A percentile compares a stretch with the other conserved stretches of the same genome.
Conservation (phyloP, 2,113 vertebrate species). For the Dinomys branickii region DNA sequence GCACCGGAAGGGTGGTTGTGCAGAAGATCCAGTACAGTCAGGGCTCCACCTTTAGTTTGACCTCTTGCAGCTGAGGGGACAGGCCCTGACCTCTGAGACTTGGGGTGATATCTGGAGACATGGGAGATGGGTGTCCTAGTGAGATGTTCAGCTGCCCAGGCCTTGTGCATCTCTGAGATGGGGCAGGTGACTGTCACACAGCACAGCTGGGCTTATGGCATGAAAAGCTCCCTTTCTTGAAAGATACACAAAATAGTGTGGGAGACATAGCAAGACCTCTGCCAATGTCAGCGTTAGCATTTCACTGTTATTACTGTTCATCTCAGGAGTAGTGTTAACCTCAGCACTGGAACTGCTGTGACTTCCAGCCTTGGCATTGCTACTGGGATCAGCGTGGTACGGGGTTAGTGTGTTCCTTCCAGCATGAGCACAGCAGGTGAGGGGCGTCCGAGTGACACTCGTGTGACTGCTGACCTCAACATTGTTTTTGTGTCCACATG, state of each 20-base stretch:
- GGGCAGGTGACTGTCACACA: accelerated
- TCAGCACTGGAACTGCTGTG: not conserved
- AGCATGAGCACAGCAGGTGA: not conserved
- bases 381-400: not conserved
- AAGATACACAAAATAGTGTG: too few species aligned
- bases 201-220: too few species aligned
- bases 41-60: not conserved
- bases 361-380: not conserved
- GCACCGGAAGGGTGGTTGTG: accelerated
- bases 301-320: not conserved
- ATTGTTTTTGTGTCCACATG: not conserved
- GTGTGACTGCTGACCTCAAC: not conserved
- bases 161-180: accelerated
- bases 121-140: accelerated
- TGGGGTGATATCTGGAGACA: too few species aligned
- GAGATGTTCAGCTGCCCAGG: accelerated
- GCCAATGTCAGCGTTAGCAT: not conserved
- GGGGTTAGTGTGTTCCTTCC: not conserved
- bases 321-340: not conserved
- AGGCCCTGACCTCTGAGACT: accelerated
- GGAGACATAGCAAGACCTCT: not conserved
- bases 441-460: not conserved
- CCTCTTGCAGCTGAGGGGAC: not conserved
- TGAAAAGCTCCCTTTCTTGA: accelerated
- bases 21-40: not conserved